These are phyloP conservation scores for Neodon shergylaensis DNA, from an alignment of 2,113 vertebrate species.

Conservation along the genomic window DNA sequence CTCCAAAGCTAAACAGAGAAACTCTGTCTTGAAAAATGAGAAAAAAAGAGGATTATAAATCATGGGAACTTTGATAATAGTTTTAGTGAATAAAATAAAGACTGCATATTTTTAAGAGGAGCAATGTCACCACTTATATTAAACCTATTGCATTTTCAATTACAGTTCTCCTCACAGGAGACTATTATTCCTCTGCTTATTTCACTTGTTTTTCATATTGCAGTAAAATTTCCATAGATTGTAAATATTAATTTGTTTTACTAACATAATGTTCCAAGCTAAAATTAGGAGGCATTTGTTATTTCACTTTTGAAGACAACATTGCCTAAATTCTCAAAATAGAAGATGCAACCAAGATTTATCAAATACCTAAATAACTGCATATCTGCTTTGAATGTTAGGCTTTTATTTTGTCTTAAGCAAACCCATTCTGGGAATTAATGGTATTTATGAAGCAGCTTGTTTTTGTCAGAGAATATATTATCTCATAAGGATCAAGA, in stretches of 20 bases:
- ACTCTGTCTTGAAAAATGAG: no score
- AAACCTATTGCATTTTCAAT: conserved; percentile 25
- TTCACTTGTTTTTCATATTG: conserved; percentile 44
- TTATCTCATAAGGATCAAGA: conserved; percentile 63
- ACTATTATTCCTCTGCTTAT: not conserved
- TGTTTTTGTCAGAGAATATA: conserved; percentile 62
- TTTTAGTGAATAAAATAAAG: not conserved
- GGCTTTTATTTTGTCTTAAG: conserved; percentile 52
- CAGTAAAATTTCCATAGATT: conserved; percentile 24
- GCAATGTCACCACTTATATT: not conserved
- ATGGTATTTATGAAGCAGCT: conserved; percentile 61
- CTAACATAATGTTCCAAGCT: not conserved
- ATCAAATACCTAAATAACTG: conserved; percentile 28
- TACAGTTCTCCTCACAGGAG: conserved; percentile 29
- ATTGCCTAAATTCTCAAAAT: conserved; percentile 9
- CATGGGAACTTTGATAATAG: not conserved
- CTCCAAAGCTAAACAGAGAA: no score
- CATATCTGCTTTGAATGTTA: conserved; percentile 43
- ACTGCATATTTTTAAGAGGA: not conserved
- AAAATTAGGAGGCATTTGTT: not conserved
- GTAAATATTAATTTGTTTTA: not conserved
- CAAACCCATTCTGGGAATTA: conserved; percentile 65
- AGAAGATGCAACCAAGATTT: conserved; percentile 35
- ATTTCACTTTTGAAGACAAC: conserved; percentile 24
- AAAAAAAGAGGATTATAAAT: not conserved